phyloP scores from a whole-genome alignment of 2,888 invertebrate species.

The Bunonema sp. region DNA sequence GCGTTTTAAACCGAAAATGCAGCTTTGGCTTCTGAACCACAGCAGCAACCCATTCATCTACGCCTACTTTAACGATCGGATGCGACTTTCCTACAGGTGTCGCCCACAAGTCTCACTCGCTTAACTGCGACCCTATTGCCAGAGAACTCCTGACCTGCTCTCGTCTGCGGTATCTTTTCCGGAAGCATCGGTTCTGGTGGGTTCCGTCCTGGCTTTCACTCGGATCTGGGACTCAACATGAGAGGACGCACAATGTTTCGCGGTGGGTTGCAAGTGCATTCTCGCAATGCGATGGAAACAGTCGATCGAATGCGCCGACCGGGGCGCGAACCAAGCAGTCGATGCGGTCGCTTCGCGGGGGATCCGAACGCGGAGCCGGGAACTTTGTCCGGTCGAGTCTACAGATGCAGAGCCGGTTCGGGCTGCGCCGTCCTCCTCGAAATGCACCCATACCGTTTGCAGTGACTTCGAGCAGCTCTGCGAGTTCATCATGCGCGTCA shows the following conservation, averaged over 20 bases:
- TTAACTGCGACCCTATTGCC: not conserved
- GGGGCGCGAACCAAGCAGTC: slow-evolving; percentile 18
- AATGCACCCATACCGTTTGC: too few species aligned
- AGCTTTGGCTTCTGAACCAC: slow-evolving; percentile 35
- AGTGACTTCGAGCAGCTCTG: slow-evolving; percentile 34
- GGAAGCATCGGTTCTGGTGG: slow-evolving; percentile 8
- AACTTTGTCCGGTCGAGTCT: slow-evolving; percentile 35
- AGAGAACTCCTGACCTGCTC: slow-evolving; percentile 28
- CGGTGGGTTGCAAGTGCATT: slow-evolving; percentile 4
- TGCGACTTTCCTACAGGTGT: slow-evolving; percentile 27
- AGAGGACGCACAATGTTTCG: slow-evolving; percentile 8
- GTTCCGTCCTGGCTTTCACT: not conserved
- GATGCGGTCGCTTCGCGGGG: slow-evolving; percentile 25
- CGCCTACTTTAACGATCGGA: slow-evolving; percentile 38
- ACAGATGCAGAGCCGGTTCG: slow-evolving; percentile 28
- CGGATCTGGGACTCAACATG: not conserved
- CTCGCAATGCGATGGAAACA: slow-evolving; percentile 5
- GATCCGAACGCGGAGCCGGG: slow-evolving; percentile 15
- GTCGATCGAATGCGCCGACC: slow-evolving; percentile 28
- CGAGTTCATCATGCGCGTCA: slow-evolving; percentile 39
- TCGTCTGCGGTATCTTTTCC: slow-evolving; percentile 19
- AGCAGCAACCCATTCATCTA: slow-evolving; percentile 38
- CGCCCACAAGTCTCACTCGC: not conserved
- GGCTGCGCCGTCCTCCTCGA: too few species aligned
- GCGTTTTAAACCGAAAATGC: slow-evolving; percentile 1